Percentiles rank a stretch among this genome's conserved stretches.
phyloP scores from a whole-genome alignment of 1,140 invertebrate genomes.

The Nasonia giraulti region DNA sequence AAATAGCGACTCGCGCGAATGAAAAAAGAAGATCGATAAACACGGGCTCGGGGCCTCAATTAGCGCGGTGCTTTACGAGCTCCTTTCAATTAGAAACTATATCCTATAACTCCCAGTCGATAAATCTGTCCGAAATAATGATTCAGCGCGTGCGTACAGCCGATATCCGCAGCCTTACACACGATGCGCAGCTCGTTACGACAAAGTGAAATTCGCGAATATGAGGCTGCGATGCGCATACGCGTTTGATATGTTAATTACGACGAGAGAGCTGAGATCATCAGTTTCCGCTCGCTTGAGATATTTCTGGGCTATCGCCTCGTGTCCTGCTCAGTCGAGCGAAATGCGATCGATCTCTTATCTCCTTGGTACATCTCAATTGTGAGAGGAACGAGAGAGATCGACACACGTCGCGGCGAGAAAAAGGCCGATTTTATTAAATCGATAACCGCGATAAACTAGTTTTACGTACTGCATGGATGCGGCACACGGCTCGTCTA shows the following conservation, averaged over 20 bases:
- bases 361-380: not conserved
- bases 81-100: conserved; percentile 33
- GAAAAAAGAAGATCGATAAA: not conserved
- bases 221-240: too few relatives aligned
- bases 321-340: too few relatives aligned
- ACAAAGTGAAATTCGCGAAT: too few relatives aligned
- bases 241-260: too few relatives aligned
- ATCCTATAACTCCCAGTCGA: not conserved
- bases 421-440: not conserved
- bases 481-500: not conserved
- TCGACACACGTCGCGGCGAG: not conserved
- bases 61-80: conserved; percentile 20
- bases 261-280: too few relatives aligned
- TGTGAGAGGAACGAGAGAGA: not conserved
- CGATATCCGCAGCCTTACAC: too few relatives aligned
- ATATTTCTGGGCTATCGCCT: too few relatives aligned
- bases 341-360: not conserved
- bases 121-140: conserved; percentile 44
- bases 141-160: not conserved
- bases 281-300: too few relatives aligned
- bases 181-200: too few relatives aligned
- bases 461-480: too few relatives aligned
- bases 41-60: conserved; percentile 14
- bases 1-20: too few relatives aligned
- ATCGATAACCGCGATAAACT: not conserved